phyloP scores from a whole-genome alignment of 2,888 invertebrate species.

The Mesoligia furuncula region DNA sequence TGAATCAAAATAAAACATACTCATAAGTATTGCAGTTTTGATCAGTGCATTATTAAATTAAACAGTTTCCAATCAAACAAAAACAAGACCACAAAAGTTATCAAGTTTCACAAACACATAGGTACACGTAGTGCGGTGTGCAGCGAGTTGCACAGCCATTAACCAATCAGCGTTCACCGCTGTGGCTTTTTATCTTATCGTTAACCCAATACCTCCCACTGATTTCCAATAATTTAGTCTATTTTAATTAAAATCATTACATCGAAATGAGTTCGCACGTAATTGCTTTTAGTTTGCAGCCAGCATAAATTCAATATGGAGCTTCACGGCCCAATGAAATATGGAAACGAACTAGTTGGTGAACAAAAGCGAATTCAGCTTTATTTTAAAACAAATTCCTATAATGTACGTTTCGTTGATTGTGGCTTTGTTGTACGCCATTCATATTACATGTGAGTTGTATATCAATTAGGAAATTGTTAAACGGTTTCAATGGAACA shows the following conservation, averaged over 20 bases:
- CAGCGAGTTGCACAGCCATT: slow-evolving; percentile 14
- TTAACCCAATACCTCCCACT: slow-evolving; percentile 30
- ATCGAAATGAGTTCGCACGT: slow-evolving; percentile 69
- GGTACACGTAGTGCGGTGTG: slow-evolving; percentile 12
- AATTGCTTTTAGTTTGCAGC: slow-evolving; percentile 69
- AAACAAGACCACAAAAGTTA: slow-evolving; percentile 24
- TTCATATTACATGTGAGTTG: slow-evolving; percentile 58
- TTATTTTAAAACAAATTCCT: slow-evolving; percentile 65
- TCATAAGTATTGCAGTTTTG: neutral
- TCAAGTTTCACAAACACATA: slow-evolving; percentile 5
- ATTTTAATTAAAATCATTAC: slow-evolving; percentile 74
- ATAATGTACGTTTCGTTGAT: slow-evolving; percentile 63
- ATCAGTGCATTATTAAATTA: neutral
- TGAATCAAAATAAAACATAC: neutral
- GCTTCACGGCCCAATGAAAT: slow-evolving; percentile 67
- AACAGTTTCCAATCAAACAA: slow-evolving; percentile 10
- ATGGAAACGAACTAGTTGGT: slow-evolving; percentile 63
- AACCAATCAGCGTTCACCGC: slow-evolving; percentile 35
- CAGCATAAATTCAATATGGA: slow-evolving; percentile 70
- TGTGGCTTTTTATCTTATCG: slow-evolving; percentile 46
- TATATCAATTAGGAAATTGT: slow-evolving; percentile 62
- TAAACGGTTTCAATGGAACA: slow-evolving; percentile 49
- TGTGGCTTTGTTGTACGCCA: slow-evolving; percentile 58
- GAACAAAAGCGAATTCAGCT: slow-evolving; percentile 63
- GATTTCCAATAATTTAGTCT: slow-evolving; percentile 64